Percentiles rank a stretch among this genome's conserved stretches.
Conservation (phyloP, 1,140 invertebrate species). For the Drosophila dunni region DNA sequence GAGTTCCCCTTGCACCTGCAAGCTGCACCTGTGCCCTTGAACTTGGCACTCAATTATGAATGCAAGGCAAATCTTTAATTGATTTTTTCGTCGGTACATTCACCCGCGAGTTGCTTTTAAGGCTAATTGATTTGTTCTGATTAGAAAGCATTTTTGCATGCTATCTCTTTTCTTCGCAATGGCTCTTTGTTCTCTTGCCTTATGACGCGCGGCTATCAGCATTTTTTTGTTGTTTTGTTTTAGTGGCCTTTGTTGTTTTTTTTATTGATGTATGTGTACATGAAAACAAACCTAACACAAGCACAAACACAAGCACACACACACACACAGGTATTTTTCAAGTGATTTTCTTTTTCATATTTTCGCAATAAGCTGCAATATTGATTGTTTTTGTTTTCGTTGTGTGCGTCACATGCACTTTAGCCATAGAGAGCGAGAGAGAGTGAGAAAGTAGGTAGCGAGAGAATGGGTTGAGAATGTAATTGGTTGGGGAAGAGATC, state of each 20-base stretch:
- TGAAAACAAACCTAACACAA: conserved; percentile 1
- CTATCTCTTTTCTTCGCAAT: conserved; percentile 33
- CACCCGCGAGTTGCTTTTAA: conserved; percentile 37
- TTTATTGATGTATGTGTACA: neutral
- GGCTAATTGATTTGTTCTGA: conserved; percentile 71
- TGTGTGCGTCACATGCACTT: conserved; percentile 44
- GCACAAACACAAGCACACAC: conserved; percentile 7
- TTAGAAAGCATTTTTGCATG: conserved; percentile 53
- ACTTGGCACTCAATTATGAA: conserved; percentile 41
- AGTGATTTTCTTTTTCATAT: conserved; percentile 48
- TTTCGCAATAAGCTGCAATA: conserved; percentile 67
- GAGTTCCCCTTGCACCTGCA: conserved; percentile 2
- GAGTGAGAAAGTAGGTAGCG: neutral
- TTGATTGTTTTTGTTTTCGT: conserved; percentile 49
- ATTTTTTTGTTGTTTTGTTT: conserved; percentile 12
- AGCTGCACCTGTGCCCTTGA: conserved; percentile 43
- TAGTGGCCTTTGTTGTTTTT: conserved; percentile 27
- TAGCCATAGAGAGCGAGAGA: neutral
- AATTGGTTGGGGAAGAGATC: too few species aligned
- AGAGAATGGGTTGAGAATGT: neutral
- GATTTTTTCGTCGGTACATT: conserved; percentile 49
- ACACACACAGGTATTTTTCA: conserved; percentile 9
- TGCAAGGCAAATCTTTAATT: conserved; percentile 42
- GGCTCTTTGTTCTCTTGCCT: conserved; percentile 54
- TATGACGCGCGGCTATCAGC: conserved; percentile 59